A percentile compares a stretch with the other conserved stretches of the same genome.
Evolutionary conservation across 2,888 invertebrate genomes (phyloP).

Genomic region (Callimorpha dominula): DNA sequence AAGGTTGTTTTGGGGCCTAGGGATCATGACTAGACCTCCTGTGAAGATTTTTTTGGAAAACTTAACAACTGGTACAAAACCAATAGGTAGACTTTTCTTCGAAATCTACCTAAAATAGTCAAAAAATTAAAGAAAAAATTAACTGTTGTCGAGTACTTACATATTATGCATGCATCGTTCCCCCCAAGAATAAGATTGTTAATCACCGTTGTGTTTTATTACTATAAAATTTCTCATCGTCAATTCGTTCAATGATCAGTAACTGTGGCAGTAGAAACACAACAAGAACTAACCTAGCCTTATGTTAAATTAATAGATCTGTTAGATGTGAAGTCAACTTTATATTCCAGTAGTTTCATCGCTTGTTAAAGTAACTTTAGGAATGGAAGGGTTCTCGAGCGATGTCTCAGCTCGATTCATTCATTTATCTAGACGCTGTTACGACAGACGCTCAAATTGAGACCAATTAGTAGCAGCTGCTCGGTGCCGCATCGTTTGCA

Average conservation of each 20-base stretch:
- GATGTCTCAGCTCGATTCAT: slow-evolving; percentile 17
- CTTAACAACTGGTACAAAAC: no score
- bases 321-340: background rate
- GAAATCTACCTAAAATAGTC: no score
- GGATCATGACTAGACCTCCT: no score
- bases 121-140: no score
- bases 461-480: slow-evolving; percentile 54
- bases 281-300: background rate
- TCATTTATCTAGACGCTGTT: slow-evolving; percentile 26
- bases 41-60: no score
- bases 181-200: no score
- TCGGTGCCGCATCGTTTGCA: slow-evolving; percentile 30
- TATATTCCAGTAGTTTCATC: background rate
- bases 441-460: slow-evolving; percentile 44
- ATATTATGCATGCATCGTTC: no score
- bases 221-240: background rate
- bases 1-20: no score
- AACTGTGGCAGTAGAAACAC: background rate
- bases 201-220: no score
- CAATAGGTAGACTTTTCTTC: no score
- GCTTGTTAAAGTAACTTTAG: background rate
- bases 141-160: no score
- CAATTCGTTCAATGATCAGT: background rate
- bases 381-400: slow-evolving; percentile 6
- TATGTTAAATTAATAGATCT: background rate